Evolutionary conservation across 92 coral and sea anemone species (phyloP).

Genomic region (Palythoa heliodiscus): DNA sequence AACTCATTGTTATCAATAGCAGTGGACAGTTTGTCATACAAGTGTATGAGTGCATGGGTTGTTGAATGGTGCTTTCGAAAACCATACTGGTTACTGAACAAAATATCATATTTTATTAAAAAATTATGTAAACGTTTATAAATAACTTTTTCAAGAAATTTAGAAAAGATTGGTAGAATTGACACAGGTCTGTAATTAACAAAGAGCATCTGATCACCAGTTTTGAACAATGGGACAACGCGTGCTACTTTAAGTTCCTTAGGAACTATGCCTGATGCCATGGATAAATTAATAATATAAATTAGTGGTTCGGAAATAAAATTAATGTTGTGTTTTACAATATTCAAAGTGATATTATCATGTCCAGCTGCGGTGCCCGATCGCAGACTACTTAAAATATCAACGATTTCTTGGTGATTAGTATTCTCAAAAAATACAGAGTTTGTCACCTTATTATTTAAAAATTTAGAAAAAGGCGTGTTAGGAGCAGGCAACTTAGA

Average conservation of each 20-base stretch:
- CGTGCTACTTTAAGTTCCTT: conserved; percentile 12
- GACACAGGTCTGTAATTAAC: conserved; percentile 50
- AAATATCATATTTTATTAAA: conserved; percentile 45
- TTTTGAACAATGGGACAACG: conserved; percentile 3
- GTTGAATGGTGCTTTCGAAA: conserved; percentile 58
- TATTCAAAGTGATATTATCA: conserved; percentile 49
- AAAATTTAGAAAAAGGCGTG: conserved; percentile 32
- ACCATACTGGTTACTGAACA: conserved; percentile 52
- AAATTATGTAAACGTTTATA: conserved; percentile 30
- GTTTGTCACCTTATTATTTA: neutral
- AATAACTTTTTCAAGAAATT: conserved; percentile 52
- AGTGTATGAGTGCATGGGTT: conserved; percentile 45
- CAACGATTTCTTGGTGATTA: conserved; percentile 18
- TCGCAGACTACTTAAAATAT: conserved; percentile 30
- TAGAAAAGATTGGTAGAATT: conserved; percentile 51
- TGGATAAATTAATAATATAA: conserved; percentile 34
- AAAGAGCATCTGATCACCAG: conserved; percentile 15
- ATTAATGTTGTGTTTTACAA: conserved; percentile 40
- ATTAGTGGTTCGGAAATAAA: conserved; percentile 41
- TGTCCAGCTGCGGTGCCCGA: conserved; percentile 45
- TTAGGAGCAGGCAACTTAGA: conserved; percentile 41
- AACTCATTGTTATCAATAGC: conserved; percentile 49
- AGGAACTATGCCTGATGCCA: conserved; percentile 17
- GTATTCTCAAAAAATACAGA: conserved; percentile 38
- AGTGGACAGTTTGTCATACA: conserved; percentile 51